Conservation (phyloP, 2,888 invertebrate genomes). For the Augiades crinisus region DNA sequence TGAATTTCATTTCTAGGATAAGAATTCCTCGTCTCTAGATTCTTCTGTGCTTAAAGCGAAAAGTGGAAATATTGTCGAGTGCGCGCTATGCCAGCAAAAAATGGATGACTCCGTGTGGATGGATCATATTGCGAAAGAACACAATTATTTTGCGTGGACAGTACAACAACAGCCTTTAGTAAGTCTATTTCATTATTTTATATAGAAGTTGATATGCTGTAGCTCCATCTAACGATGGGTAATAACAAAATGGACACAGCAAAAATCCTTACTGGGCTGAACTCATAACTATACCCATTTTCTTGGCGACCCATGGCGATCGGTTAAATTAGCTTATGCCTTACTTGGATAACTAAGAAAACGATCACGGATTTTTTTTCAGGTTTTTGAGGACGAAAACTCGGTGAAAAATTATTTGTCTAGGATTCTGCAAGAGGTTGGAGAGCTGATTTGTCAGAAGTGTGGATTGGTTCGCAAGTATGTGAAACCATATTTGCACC, state of each 20-base stretch:
- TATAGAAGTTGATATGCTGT: neutral
- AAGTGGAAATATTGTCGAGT: constrained; percentile 27
- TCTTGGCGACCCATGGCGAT: too few relatives aligned
- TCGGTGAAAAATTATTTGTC: constrained; percentile 36
- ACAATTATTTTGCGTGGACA: constrained; percentile 81
- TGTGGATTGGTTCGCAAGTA: constrained; percentile 47
- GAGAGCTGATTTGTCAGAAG: constrained; percentile 40
- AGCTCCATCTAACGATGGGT: neutral
- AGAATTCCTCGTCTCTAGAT: too few relatives aligned
- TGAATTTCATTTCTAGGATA: too few relatives aligned
- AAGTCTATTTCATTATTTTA: constrained; percentile 38
- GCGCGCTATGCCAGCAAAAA: constrained; percentile 57
- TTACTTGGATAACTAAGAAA: neutral
- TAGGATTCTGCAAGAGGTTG: constrained; percentile 33
- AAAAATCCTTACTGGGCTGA: too few relatives aligned
- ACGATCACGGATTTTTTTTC: constrained; percentile 24
- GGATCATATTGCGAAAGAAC: constrained; percentile 68
- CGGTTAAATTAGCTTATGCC: too few relatives aligned
- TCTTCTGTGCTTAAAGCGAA: neutral
- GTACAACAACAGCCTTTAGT: constrained; percentile 75
- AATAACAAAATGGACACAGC: neutral
- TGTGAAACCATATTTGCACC: constrained; percentile 42
- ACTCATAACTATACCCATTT: too few relatives aligned
- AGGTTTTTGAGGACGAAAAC: constrained; percentile 38
- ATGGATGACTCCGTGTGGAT: constrained; percentile 56